phyloP scores from a whole-genome alignment of 1,140 invertebrate genomes.

The Sycophila sp. region DNA sequence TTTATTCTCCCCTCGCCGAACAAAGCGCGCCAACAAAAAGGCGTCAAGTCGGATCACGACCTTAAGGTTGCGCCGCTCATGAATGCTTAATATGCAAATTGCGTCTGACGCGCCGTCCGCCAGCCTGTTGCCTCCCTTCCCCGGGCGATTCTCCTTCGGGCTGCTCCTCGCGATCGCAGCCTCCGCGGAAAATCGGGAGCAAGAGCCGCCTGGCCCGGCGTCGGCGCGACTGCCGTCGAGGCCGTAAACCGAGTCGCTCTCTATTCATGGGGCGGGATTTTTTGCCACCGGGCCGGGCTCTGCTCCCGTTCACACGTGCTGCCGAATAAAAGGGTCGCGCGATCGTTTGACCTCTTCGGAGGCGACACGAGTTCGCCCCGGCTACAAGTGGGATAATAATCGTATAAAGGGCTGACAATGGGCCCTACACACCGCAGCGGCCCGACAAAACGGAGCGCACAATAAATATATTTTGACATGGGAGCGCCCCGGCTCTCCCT shows the following conservation, averaged over 20 bases:
- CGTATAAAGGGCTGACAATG: constrained; percentile 63
- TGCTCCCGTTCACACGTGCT: not conserved
- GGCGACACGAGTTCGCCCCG: constrained; percentile 42
- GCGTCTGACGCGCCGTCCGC: not conserved
- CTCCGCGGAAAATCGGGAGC: too few species aligned
- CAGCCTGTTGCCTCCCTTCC: not conserved
- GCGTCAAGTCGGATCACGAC: constrained; percentile 61
- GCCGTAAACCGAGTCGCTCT: not conserved
- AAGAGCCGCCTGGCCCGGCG: too few species aligned
- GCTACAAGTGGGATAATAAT: constrained; percentile 63
- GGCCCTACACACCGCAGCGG: constrained; percentile 59
- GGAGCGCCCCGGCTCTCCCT: too few species aligned
- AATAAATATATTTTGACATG: constrained; percentile 69
- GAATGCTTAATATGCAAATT: constrained; percentile 61
- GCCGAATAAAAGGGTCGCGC: constrained; percentile 9
- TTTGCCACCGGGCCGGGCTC: not conserved
- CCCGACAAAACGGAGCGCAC: constrained; percentile 42
- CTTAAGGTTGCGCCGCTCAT: constrained; percentile 43
- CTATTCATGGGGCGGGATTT: not conserved
- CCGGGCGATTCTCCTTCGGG: not conserved
- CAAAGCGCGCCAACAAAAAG: constrained; percentile 56
- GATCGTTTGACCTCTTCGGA: constrained; percentile 37
- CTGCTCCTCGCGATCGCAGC: too few species aligned
- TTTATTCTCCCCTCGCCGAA: constrained; percentile 5
- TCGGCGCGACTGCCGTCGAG: too few species aligned